Percentiles rank a stretch among this genome's conserved stretches.
Conservation (phyloP, 2,113 vertebrate genomes). For the Prolemur simus region DNA sequence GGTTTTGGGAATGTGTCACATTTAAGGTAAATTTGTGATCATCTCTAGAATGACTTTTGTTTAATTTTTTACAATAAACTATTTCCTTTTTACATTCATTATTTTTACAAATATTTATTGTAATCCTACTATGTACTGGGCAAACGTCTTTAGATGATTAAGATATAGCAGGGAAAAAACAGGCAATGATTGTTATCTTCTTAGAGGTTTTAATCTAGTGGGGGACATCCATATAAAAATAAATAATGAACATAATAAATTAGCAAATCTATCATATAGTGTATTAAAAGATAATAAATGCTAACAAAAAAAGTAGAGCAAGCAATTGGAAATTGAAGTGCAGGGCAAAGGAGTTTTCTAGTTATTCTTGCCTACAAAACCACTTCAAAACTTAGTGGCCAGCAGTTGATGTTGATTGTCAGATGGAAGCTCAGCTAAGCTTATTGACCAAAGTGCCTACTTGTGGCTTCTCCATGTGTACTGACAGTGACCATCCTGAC, state of each 20-base stretch:
- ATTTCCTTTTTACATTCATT: background rate
- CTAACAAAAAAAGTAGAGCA: background rate
- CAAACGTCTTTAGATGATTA: background rate
- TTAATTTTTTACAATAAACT: constrained; percentile 4
- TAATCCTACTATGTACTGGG: background rate
- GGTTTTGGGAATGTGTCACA: background rate
- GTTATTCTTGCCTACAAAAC: background rate
- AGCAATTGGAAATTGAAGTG: background rate
- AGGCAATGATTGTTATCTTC: background rate
- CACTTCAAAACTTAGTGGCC: background rate
- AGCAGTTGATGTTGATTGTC: background rate
- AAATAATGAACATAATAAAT: background rate
- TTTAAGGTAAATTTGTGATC: background rate
- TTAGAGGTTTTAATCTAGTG: background rate
- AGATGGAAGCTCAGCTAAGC: background rate
- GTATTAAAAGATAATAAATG: background rate
- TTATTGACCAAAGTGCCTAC: background rate
- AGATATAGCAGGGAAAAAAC: background rate
- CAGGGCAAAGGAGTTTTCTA: background rate
- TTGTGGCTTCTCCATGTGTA: background rate
- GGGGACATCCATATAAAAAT: background rate
- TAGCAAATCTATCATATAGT: background rate
- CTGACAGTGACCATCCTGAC: background rate
- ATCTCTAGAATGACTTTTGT: background rate
- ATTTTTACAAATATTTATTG: background rate